phyloP scores from a whole-genome alignment of 2,797 vertebrate species.

The Trachurus trachurus region DNA sequence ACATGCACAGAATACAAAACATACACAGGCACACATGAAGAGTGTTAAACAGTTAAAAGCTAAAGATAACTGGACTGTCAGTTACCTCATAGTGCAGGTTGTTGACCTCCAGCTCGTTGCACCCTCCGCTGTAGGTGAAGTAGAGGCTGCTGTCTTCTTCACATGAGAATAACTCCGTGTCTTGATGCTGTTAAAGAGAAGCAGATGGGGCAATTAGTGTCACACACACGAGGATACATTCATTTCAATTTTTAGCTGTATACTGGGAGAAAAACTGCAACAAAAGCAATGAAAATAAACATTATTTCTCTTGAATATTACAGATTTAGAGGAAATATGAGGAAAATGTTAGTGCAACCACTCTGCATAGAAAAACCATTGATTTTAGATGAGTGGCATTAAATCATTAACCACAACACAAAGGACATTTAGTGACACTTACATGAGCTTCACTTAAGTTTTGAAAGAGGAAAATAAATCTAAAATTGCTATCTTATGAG shows the following conservation, averaged over 20 bases:
- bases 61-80: background rate
- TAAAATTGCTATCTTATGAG: background rate
- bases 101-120: slow-evolving; percentile 92
- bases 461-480: too few species aligned
- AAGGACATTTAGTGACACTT: background rate
- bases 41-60: background rate
- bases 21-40: background rate
- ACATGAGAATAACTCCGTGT: slow-evolving; percentile 89
- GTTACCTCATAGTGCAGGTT: slow-evolving; percentile 94
- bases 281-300: slow-evolving; percentile 1
- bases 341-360: background rate
- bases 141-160: slow-evolving; percentile 95
- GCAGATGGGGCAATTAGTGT: slow-evolving; percentile 1
- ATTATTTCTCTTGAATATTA: background rate
- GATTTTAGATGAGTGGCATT: too few species aligned
- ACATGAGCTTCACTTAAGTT: too few species aligned
- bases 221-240: background rate
- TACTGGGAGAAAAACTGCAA: background rate
- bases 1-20: background rate
- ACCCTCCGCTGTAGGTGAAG: slow-evolving; percentile 93
- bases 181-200: slow-evolving; percentile 64
- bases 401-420: too few species aligned
- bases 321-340: background rate
- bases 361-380: too few species aligned
- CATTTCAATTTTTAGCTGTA: background rate